Base-by-base conservation (phyloP, 2,797 vertebrate genomes). In the Euphonia xanthogaster region DNA sequence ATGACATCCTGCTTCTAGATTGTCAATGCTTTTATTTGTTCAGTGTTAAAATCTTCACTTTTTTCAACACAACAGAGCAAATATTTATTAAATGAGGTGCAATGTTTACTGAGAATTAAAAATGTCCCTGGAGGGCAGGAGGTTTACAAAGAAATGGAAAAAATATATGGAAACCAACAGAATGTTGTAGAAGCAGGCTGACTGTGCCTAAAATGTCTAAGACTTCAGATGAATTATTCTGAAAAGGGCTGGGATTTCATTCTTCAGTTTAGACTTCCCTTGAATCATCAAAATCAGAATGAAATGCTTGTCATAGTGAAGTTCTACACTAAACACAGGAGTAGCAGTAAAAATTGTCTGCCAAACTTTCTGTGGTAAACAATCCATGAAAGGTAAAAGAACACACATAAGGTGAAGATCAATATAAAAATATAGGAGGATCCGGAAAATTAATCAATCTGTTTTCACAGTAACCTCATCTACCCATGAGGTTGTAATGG, bases 311-410 rank as follows among this genome's bases (percentile, higher is more conserved):
- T 45, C 42, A 33, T 24, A 55, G 17, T 30, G 27, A 7, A 61
- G 14, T 20, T 76, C 47, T n/a, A n/a, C 28, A 16, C 9, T 31
- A 23, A 73, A 17, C 30, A 53, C 3, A 47, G 22, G 28, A 55
- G 27, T 42, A 79, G 14, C 27, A 31, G 33, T 57, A 74, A 31
- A 37, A 67, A 23, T 24, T 6, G 15, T 73, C 12, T 33, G 76
- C 71, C 78, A 82, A 60, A 73, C 24, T 88, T 86, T 37, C 62
- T 13, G 42, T 28, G 44, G 16, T n/a, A 79, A 94, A 63, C n/a
- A 88, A 30, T 33, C 85, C 55, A 31, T 77, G 91, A 95, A 88
- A 95, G 85, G 31, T 53, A 86, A 61, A 86, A 89, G 82, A 93
- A 90, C 70, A 60, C 48, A 74, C 74, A 74, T 74, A 77, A 95